Evolutionary conservation across 2,888 invertebrate species (phyloP), one percentile per base, ranked within the genome.

Genomic region (Spatulosminthurus flaviceps): DNA sequence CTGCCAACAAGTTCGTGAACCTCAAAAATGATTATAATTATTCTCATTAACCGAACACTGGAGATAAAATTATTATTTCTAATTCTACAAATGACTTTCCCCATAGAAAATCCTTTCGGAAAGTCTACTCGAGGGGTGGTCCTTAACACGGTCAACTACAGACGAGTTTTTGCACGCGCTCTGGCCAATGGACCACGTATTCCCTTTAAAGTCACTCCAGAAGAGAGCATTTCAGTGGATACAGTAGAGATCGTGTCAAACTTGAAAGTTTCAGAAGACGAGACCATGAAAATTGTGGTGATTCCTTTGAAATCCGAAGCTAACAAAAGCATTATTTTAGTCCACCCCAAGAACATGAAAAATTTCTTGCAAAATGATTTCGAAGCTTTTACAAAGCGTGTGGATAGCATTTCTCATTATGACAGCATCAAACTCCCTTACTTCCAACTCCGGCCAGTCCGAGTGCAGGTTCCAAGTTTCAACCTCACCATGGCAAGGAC

Each of bases 381-480:
- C 5, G 43, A 42, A 4, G 71, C 51, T 21, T 74, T 74, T 64
- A 22, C 61, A 1, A 21, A 64, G 21, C 26, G 64, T 22, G 21
- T 74, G 16, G 43, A 42, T 2, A 64, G 13, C 34, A 28, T 29
- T 13, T 60, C 60, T 0, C 28, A 41, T 22, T 21, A 61, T 13
- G 28, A 26, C 29, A 26, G 26, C 13, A 28, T 13, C 22, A 67
- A 67, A 67, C n/a, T 64, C 64, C 64, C 21, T 11, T 64, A 64
- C 7, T 64, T 64, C 24, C 21, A 64, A 24, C 11, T 13, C n/a
- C 21, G 64, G 1, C 21, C 22, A 19, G 26, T 64, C 60, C 74
- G 64, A 29, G 61, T 74, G 29, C 74, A 64, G 29, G 22, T 74
- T 22, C 74, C 74, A 0, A 41, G 21, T 22, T 61, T 74, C 11